phyloP scores from a whole-genome alignment of 2,113 vertebrate species.

The Romanogobio albipinnatus region DNA sequence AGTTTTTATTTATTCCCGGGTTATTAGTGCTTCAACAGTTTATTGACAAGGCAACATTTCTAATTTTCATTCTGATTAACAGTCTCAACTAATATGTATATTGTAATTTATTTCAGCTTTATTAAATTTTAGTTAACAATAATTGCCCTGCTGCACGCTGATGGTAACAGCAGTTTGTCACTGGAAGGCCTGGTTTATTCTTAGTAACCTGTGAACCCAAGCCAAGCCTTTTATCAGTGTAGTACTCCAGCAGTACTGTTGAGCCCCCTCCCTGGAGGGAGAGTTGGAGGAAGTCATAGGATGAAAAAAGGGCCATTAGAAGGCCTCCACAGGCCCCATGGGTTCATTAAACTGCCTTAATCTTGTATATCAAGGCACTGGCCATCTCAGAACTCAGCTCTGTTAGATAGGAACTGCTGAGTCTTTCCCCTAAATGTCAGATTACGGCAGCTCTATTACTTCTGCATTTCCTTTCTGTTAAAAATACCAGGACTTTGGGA shows the following conservation, averaged over 20 bases:
- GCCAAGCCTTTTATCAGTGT: slow-evolving; percentile 64
- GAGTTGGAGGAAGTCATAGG: slow-evolving; percentile 64
- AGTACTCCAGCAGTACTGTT: slow-evolving; percentile 55
- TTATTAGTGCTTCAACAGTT: no score
- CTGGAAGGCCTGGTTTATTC: slow-evolving; percentile 50
- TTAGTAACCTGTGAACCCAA: slow-evolving; percentile 62
- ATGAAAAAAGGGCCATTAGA: slow-evolving; percentile 65
- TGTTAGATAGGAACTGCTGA: slow-evolving; percentile 39
- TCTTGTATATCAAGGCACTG: slow-evolving; percentile 66
- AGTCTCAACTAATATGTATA: no score
- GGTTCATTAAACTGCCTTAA: slow-evolving; percentile 67
- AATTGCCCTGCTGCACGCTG: slow-evolving; percentile 18
- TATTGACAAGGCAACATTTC: no score
- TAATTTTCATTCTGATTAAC: no score
- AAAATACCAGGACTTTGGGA: slow-evolving; percentile 3
- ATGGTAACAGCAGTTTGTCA: slow-evolving; percentile 33
- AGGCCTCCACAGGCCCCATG: slow-evolving; percentile 63
- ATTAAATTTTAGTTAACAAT: no score
- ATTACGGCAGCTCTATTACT: slow-evolving; percentile 49
- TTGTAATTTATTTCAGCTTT: no score
- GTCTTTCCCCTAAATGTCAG: slow-evolving; percentile 46
- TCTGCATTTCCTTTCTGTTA: slow-evolving; percentile 41
- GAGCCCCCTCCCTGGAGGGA: slow-evolving; percentile 58
- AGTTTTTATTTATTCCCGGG: no score
- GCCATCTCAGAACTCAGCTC: slow-evolving; percentile 49